phyloP scores from a whole-genome alignment of 2,113 vertebrate genomes.

The Aphyosemion australe region DNA sequence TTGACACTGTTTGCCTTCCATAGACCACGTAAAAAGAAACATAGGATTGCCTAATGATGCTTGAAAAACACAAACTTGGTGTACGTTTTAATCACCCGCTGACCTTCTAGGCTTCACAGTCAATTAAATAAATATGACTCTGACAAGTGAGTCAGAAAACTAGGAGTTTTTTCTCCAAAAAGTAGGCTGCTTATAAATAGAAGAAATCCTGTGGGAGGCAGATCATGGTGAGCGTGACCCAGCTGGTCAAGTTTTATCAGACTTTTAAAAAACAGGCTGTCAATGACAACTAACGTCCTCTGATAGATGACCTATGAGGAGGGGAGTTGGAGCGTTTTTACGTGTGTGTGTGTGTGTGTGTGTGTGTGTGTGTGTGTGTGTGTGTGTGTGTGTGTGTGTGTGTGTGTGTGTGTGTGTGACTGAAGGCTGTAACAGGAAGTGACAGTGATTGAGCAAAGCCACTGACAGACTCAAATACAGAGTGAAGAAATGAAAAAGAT shows the following conservation, averaged over 20 bases:
- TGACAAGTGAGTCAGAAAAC: constrained; percentile 63
- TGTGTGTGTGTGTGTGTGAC: neutral
- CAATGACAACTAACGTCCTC: constrained; percentile 26
- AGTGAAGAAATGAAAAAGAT: constrained; percentile 1
- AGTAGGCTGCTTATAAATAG: constrained; percentile 83
- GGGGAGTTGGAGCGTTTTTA: neutral
- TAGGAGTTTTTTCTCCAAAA: constrained; percentile 75
- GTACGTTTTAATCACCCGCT: constrained; percentile 25
- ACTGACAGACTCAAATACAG: constrained; percentile 1
- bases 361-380: too few relatives aligned
- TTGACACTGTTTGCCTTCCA: too few relatives aligned
- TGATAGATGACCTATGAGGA: neutral
- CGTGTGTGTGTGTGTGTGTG: too few relatives aligned
- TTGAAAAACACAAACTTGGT: neutral
- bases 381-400: too few relatives aligned
- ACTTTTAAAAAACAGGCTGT: constrained; percentile 3
- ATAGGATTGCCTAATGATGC: constrained; percentile 9
- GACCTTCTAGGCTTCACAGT: constrained; percentile 33
- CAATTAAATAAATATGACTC: constrained; percentile 40
- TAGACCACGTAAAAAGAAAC: too few relatives aligned
- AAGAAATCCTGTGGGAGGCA: constrained; percentile 67
- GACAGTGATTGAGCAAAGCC: constrained; percentile 28
- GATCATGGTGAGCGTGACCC: constrained; percentile 46
- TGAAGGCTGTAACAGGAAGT: constrained; percentile 8
- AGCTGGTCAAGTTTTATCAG: constrained; percentile 54